Percentiles rank a stretch among this genome's conserved stretches.
phyloP scores from a whole-genome alignment of 2,888 invertebrate species.

The Megamerina dolium region DNA sequence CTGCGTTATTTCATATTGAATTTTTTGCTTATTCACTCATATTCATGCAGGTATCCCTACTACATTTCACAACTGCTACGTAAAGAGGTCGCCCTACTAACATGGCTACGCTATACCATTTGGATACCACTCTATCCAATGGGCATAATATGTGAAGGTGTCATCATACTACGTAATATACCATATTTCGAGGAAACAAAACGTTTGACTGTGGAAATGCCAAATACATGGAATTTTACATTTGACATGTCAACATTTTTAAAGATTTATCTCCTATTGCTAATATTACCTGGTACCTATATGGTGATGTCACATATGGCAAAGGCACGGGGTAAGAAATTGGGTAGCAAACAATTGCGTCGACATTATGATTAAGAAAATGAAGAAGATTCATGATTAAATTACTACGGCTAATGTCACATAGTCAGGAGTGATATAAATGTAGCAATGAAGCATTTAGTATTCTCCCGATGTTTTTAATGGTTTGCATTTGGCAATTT shows the following conservation, averaged over 20 bases:
- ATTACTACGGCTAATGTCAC: too few relatives aligned
- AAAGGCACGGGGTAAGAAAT: conserved; percentile 62
- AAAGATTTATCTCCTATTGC: conserved; percentile 67
- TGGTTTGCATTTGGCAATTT: too few relatives aligned
- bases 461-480: too few relatives aligned
- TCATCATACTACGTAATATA: conserved; percentile 73
- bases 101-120: conserved; percentile 87
- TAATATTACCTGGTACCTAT: conserved; percentile 71
- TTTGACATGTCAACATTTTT: conserved; percentile 80
- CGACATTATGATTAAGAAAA: too few relatives aligned
- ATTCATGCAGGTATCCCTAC: conserved; percentile 76
- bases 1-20: too few relatives aligned
- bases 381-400: too few relatives aligned
- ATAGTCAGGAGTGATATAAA: too few relatives aligned
- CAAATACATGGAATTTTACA: conserved; percentile 78
- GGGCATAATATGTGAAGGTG: conserved; percentile 81
- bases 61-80: conserved; percentile 78
- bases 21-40: too few relatives aligned
- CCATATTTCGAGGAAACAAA: conserved; percentile 84
- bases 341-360: too few relatives aligned
- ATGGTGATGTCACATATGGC: conserved; percentile 82
- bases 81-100: conserved; percentile 65
- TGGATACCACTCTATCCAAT: conserved; percentile 93
- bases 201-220: conserved; percentile 67
- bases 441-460: too few relatives aligned